Evolutionary conservation across 2,113 vertebrate species (phyloP), one percentile per base, ranked within the genome.

Genomic region (Catagonus wagneri): DNA sequence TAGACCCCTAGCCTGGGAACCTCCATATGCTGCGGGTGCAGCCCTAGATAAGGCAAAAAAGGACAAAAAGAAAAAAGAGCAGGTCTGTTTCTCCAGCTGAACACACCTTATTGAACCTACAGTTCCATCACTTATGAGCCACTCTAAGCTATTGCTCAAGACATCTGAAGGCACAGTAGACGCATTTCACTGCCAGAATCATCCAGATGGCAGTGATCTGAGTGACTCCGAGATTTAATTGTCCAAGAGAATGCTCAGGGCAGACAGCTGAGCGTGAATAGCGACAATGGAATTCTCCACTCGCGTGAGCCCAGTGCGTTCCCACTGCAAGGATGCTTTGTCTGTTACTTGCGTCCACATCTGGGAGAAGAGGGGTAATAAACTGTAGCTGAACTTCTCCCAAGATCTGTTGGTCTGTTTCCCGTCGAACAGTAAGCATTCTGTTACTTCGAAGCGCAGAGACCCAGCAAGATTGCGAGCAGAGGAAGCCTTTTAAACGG

Each of bases 191-290:
- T 72, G 6, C 52, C 39, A 11, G 1, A 84, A 44, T 32, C 29
- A 58, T 7, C 39, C 22, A 76, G 69, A 16, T 16, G 27, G 34
- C n/a, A 60, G 68, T 60, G 5, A 8, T 29, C 61, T 11, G 32
- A 50, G 58, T 52, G 34, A 80, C 65, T 22, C 39, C 8, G 16
- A 2, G 17, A 89, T 15, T 36, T 36, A 20, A 20, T 83, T 78
- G 54, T 50, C 72, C 61, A 56, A 14, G 34, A 89, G 52, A 80
- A 34, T 9, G 39, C 39, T 58, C 65, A 17, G 32, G 23, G 58
- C 58, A 34, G 32, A 36, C 0, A 6, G 22, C 29, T 7, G 52
- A 10, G 68, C n/a, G 32, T 19, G 10, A 23, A 25, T 1, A 3
- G 17, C 29, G 52, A 61, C 50, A 3, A 1, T 50, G 85, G 60